Conservation (phyloP, 2,888 invertebrate genomes). For the Andrena bucephala region DNA sequence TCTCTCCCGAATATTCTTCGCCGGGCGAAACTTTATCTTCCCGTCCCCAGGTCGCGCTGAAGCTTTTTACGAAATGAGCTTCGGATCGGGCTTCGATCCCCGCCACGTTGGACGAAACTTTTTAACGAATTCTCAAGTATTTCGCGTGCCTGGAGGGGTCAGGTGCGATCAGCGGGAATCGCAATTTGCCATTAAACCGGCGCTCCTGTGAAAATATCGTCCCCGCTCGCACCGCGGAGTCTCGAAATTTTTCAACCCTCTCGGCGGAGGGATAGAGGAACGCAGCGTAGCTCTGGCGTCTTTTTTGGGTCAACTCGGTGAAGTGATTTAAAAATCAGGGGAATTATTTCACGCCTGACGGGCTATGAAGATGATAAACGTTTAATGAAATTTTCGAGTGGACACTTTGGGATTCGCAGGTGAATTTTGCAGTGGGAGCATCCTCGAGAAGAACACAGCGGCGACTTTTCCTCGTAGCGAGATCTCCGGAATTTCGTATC, state of each 20-base stretch:
- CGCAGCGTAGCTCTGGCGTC: constrained; percentile 1
- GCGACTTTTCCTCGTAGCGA: constrained; percentile 9
- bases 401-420: constrained; percentile 36
- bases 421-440: constrained; percentile 16
- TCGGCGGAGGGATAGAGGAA: constrained; percentile 1
- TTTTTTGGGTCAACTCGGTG: constrained; percentile 25
- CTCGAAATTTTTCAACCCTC: constrained; percentile 37
- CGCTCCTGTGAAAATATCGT: constrained; percentile 19
- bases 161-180: neutral
- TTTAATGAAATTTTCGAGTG: constrained; percentile 56
- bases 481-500: neutral
- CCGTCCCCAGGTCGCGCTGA: neutral
- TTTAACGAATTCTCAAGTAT: constrained; percentile 39
- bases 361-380: constrained; percentile 60
- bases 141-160: neutral
- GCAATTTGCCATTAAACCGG: constrained; percentile 44
- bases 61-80: neutral
- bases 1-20: neutral
- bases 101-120: constrained; percentile 13
- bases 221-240: constrained; percentile 5
- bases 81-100: constrained; percentile 17
- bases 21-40: neutral
- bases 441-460: constrained; percentile 1
- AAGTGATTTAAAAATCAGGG: constrained; percentile 54
- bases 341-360: constrained; percentile 49